Evolutionary conservation across 2,797 vertebrate genomes (phyloP).

Genomic region (Mus caroli): DNA sequence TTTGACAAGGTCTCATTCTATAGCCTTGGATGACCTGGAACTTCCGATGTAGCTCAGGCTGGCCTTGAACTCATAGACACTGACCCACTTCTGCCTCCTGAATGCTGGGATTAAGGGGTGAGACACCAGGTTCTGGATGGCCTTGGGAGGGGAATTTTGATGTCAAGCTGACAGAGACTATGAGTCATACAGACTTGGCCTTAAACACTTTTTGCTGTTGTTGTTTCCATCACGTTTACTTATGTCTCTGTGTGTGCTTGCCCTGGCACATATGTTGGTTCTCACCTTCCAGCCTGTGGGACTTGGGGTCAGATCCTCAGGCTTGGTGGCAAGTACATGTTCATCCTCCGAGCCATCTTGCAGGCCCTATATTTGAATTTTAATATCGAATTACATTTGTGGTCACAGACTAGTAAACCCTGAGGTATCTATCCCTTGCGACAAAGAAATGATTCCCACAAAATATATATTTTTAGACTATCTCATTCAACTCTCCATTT

Average conservation of each 20-base stretch:
- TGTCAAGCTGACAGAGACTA: not conserved
- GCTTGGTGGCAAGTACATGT: not conserved
- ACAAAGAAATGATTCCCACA: not conserved
- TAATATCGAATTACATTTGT: constrained; percentile 12
- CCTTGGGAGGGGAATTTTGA: not conserved
- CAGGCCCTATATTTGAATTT: not conserved
- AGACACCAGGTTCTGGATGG: not conserved
- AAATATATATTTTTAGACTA: not conserved
- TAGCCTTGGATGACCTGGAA: not conserved
- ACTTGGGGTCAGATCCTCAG: not conserved
- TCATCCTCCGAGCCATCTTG: no score
- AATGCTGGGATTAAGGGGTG: not conserved
- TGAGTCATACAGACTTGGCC: constrained; percentile 6
- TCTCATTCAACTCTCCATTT: not conserved
- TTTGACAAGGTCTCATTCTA: not conserved
- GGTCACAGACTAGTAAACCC: not conserved
- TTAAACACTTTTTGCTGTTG: not conserved
- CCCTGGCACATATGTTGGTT: no score
- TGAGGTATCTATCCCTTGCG: not conserved
- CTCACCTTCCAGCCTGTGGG: not conserved
- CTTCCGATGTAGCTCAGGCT: not conserved
- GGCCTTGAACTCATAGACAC: not conserved
- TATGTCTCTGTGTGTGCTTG: not conserved
- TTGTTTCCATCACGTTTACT: not conserved
- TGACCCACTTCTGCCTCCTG: not conserved